Percentiles rank a stretch among this genome's conserved stretches.
Evolutionary conservation across 2,888 invertebrate species (phyloP).

Genomic region (Operophtera brumata): DNA sequence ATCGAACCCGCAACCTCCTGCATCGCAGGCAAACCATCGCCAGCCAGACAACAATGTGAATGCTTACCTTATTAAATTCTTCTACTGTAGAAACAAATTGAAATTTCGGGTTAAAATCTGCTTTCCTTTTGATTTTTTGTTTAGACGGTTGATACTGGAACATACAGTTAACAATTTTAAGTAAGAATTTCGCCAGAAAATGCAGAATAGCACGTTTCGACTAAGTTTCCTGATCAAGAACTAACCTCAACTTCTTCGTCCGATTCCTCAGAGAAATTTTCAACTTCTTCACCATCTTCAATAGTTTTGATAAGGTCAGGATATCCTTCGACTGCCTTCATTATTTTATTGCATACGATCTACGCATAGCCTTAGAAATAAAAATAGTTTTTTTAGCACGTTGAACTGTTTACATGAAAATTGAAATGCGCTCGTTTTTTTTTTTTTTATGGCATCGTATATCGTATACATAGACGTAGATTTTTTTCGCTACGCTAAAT

Average conservation of each 20-base stretch:
- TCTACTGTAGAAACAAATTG: slow-evolving; percentile 88
- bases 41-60: too few relatives aligned
- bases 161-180: slow-evolving; percentile 18
- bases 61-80: slow-evolving; percentile 85
- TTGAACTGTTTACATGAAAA: neutral
- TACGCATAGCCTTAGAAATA: neutral
- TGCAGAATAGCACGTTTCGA: slow-evolving; percentile 3
- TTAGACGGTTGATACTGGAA: slow-evolving; percentile 91
- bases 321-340: slow-evolving; percentile 52
- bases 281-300: slow-evolving; percentile 89
- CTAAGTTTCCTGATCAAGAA: neutral
- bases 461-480: too few relatives aligned
- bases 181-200: neutral
- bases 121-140: slow-evolving; percentile 84
- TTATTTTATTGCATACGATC: slow-evolving; percentile 16
- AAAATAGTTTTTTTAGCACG: neutral
- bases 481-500: too few relatives aligned
- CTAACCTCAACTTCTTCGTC: slow-evolving; percentile 89
- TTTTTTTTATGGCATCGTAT: too few relatives aligned
- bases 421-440: too few relatives aligned
- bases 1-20: too few relatives aligned
- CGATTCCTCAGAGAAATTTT: slow-evolving; percentile 89
- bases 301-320: slow-evolving; percentile 90
- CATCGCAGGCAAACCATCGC: too few relatives aligned
- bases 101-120: slow-evolving; percentile 90